Conservation (phyloP, 30 jellyfish, hydroid and myxozoan species). For the Aurelia aurita region DNA sequence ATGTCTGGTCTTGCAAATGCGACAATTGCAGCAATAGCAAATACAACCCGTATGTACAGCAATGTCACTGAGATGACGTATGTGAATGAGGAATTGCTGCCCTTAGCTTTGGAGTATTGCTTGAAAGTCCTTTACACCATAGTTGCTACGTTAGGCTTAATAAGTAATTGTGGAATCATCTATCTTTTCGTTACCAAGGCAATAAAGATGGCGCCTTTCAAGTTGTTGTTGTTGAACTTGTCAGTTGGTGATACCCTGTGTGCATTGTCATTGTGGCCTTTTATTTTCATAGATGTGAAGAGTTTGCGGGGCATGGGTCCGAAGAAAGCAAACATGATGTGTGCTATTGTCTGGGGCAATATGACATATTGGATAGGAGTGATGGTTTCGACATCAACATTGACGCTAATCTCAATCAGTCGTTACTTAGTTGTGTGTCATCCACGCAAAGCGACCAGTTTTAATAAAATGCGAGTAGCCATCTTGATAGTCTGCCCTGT, state of each 20-base stretch:
- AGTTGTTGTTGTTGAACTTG: not conserved
- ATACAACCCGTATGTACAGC: not conserved
- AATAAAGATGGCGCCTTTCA: not conserved
- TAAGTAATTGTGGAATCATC: not conserved
- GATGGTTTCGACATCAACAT: not conserved
- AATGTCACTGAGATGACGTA: not conserved
- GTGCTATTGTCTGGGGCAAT: not conserved
- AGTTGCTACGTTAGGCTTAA: not conserved
- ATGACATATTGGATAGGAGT: conserved; percentile 1
- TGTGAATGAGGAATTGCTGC: not conserved
- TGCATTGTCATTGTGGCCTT: conserved; percentile 1
- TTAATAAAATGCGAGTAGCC: not conserved
- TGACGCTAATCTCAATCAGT: not conserved
- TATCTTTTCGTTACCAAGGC: not conserved
- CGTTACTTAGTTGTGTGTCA: not conserved
- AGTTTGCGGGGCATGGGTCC: not conserved
- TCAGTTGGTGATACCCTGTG: not conserved
- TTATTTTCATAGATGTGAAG: not conserved
- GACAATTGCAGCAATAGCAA: not conserved
- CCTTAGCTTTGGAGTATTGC: not conserved
- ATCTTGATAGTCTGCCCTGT: not conserved
- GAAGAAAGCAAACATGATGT: not conserved
- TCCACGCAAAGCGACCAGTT: not conserved
- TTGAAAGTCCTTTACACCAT: not conserved
- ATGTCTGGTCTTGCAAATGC: not conserved